These are phyloP conservation scores for Epizoanthus ramosus DNA, from an alignment of 92 coral and sea anemone species.

Conservation along the genomic window DNA sequence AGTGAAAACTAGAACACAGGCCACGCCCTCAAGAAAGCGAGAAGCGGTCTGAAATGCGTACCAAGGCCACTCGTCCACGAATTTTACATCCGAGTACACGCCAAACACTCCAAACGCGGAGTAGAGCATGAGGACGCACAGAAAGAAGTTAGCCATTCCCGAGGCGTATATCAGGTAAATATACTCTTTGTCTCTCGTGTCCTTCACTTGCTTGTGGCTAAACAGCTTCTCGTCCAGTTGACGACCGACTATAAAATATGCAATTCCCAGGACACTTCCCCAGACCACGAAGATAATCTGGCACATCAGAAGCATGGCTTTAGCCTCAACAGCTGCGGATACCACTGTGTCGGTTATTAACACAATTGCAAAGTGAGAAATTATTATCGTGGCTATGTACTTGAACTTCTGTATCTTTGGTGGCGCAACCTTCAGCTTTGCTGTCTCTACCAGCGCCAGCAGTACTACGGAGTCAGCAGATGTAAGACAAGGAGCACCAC, in stretches of 20 bases:
- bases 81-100: slow-evolving; percentile 65
- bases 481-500: slow-evolving; percentile 62
- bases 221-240: slow-evolving; percentile 57
- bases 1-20: slow-evolving; percentile 65
- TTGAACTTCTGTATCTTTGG: too few species aligned
- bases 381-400: background rate
- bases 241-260: slow-evolving; percentile 53
- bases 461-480: slow-evolving; percentile 62
- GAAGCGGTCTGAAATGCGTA: slow-evolving; percentile 63
- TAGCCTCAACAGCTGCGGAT: slow-evolving; percentile 51
- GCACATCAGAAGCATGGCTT: slow-evolving; percentile 67
- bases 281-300: slow-evolving; percentile 60
- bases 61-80: slow-evolving; percentile 71
- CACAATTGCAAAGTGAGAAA: slow-evolving; percentile 56
- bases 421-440: slow-evolving; percentile 22
- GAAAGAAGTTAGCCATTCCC: slow-evolving; percentile 49
- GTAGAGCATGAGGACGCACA: slow-evolving; percentile 16
- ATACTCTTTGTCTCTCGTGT: slow-evolving; percentile 55
- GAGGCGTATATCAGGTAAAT: slow-evolving; percentile 62
- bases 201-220: slow-evolving; percentile 45
- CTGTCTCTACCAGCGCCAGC: slow-evolving; percentile 57
- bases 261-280: slow-evolving; percentile 61
- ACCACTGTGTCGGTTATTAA: slow-evolving; percentile 64
- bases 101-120: slow-evolving; percentile 77
- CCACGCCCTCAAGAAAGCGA: slow-evolving; percentile 60